Base-by-base conservation (phyloP, 2,888 invertebrate species). In the Mesorhabditis spiculigera region DNA sequence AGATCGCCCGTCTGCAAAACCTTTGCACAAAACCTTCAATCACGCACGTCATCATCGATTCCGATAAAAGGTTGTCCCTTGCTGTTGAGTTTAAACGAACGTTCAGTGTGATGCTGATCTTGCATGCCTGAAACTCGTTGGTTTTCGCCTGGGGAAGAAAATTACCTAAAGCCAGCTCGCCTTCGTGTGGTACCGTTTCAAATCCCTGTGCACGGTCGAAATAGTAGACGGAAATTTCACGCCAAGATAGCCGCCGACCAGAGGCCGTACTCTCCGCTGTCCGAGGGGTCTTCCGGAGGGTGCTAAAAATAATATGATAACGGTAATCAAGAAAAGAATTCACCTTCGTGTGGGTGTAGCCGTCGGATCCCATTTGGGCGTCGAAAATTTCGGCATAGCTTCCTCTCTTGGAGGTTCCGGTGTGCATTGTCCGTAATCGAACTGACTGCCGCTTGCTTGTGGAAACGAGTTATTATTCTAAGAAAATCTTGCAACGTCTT, bases 171-270 rank as follows among this genome's bases (percentile, higher is more conserved):
- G 74, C 41, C 4, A 74, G 64, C 4, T 72, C 72, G 0, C 74
- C 74, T 61, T 72, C 70, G 5, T 68, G 16, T 4, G 74, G 74
- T 8, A 74, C 72, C 8, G 72, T 72, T 3, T 43, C 28, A 16
- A 4, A 4, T 28, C 68, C 74, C 45, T 74, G 74, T 4, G 63
- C 45, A 4, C 74, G 65, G 42, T 69, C 72, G 68, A 74, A 74
- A 42, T 74, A 74, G 41, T 67, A 72, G 28, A 74, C 74, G 10
- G 58, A 50, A 50, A 50, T n/a, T 50, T 50, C 58, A 50, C 58
- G 58, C 58, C 58, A 50, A 10, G 58, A 50, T n/a, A 50, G 58
- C n/a, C n/a, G 8, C 10, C 10, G 58, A 50, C 58, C n/a, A n/a
- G 8, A 13, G 28, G 28, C 28, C 28, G 28, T 28, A 28, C 28